A percentile compares a stretch with the other conserved stretches of the same genome.
Evolutionary conservation across 2,113 vertebrate genomes (phyloP).

Genomic region (Willisornis vidua): DNA sequence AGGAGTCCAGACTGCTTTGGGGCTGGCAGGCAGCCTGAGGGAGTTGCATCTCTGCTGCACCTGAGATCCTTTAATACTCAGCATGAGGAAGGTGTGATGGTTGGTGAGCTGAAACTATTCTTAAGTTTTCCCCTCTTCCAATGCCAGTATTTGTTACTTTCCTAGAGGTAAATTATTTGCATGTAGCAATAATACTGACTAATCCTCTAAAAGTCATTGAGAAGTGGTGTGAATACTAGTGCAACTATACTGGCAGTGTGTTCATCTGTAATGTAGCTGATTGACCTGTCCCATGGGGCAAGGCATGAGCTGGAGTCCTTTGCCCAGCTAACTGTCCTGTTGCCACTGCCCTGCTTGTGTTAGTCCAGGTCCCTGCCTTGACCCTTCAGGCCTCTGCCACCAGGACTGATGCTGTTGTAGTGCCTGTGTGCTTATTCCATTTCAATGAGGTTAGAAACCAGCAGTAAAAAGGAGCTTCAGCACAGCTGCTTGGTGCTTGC

Average conservation of each 20-base stretch:
- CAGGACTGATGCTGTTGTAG: neutral
- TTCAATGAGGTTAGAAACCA: neutral
- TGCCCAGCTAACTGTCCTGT: neutral
- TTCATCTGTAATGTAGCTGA: neutral
- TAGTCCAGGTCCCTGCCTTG: neutral
- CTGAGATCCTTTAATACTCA: neutral
- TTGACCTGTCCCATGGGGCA: neutral
- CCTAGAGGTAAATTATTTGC: neutral
- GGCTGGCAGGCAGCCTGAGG: neutral
- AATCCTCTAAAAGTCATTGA: neutral
- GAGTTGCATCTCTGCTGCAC: neutral
- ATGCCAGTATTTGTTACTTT: neutral
- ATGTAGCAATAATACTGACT: neutral
- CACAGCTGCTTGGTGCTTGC: neutral
- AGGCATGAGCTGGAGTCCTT: neutral
- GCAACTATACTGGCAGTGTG: neutral
- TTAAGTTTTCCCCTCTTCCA: neutral
- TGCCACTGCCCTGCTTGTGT: neutral
- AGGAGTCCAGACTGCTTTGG: neutral
- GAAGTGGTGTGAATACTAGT: neutral
- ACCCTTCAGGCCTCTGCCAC: neutral
- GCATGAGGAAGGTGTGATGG: neutral
- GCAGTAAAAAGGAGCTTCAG: neutral
- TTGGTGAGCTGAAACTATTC: neutral
- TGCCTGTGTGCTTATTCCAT: neutral